A percentile compares a stretch with the other conserved stretches of the same genome.
These are phyloP conservation scores for Apis laboriosa DNA, from an alignment of 1,140 invertebrate species.

Conservation along the genomic window DNA sequence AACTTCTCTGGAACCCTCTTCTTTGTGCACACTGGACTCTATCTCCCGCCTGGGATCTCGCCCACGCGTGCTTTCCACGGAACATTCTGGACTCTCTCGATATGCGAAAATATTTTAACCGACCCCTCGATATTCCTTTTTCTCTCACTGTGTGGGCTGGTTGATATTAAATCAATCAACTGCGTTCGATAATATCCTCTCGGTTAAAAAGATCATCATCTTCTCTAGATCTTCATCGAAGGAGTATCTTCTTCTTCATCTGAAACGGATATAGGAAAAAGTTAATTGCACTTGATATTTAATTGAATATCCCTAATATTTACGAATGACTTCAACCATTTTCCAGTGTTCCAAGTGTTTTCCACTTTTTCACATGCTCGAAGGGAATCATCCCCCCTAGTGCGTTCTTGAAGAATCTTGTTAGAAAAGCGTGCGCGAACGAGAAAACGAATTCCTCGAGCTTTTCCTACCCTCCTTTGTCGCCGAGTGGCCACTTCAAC, in stretches of 20 bases:
- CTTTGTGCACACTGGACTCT: conserved; percentile 25
- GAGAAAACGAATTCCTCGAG: background rate
- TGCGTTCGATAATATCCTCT: background rate
- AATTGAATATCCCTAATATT: no score
- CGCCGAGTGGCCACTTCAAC: conserved; percentile 25
- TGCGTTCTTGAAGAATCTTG: no score
- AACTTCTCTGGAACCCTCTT: conserved; percentile 38
- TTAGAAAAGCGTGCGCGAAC: background rate
- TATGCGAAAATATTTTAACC: conserved; percentile 32
- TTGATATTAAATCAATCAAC: conserved; percentile 8
- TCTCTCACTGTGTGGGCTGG: background rate
- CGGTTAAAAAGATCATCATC: no score
- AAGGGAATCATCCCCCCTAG: no score
- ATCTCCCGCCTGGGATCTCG: conserved; percentile 33
- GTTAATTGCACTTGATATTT: no score
- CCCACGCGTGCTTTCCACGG: conserved; percentile 30
- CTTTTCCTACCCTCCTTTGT: conserved; percentile 47
- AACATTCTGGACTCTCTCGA: conserved; percentile 8
- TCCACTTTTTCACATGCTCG: no score
- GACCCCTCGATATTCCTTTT: background rate
- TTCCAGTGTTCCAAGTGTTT: no score
- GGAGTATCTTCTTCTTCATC: no score
- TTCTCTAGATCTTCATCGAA: no score
- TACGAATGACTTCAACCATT: no score
- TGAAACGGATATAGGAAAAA: no score